Evolutionary conservation across 2,888 invertebrate genomes (phyloP).

Genomic region (Nudaria mundana): DNA sequence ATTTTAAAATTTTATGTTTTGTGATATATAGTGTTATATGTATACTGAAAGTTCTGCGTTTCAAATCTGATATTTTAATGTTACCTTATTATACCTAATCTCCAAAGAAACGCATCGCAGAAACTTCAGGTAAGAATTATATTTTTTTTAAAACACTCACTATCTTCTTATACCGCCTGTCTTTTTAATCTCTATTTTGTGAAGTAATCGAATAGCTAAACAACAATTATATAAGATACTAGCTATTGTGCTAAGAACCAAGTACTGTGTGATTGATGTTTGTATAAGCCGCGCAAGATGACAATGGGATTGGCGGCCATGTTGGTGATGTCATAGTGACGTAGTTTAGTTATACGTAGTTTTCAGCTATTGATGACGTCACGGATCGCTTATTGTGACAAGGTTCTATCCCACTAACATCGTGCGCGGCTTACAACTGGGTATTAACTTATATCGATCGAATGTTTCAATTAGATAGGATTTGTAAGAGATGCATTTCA

Average conservation of each 20-base stretch:
- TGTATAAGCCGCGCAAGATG: no score
- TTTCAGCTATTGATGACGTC: no score
- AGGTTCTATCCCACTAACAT: no score
- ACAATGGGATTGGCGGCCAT: no score
- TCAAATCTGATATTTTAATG: background rate
- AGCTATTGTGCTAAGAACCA: conserved; percentile 8
- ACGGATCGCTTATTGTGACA: no score
- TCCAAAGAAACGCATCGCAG: background rate
- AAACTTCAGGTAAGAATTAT: background rate
- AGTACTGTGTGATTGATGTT: conserved; percentile 24
- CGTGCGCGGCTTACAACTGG: conserved; percentile 25
- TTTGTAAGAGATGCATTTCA: conserved; percentile 14
- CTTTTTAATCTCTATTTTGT: background rate
- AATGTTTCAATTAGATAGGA: conserved; percentile 23
- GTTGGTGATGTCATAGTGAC: no score
- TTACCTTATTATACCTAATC: background rate
- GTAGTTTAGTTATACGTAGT: no score
- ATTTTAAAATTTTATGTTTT: background rate
- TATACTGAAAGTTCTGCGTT: background rate
- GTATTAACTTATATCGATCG: conserved; percentile 18
- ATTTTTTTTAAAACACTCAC: conserved; percentile 2
- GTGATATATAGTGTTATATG: background rate
- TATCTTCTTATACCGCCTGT: conserved; percentile 7
- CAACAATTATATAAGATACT: background rate
- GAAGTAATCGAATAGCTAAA: background rate